Percentiles rank a stretch among this genome's conserved stretches.
Conservation (phyloP, 2,113 vertebrate species). For the Paradoxurus hermaphroditus region DNA sequence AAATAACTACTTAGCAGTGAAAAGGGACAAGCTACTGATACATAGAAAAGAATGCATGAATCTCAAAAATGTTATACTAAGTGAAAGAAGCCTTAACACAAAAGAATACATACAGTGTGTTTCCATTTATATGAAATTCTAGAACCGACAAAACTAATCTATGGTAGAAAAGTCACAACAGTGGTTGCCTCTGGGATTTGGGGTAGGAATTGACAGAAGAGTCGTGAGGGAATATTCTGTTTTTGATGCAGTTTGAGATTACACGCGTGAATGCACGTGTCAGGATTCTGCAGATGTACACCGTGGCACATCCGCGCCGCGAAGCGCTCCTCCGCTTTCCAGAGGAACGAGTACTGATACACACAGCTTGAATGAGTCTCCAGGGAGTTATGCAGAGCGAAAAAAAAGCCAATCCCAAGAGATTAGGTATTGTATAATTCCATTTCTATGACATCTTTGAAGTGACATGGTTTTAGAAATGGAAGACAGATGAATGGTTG, state of each 20-base stretch:
- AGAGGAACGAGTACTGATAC: not conserved
- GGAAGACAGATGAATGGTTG: not conserved
- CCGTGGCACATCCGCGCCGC: too few relatives aligned
- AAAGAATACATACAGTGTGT: not conserved
- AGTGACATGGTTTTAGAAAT: not conserved
- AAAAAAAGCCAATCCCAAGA: not conserved
- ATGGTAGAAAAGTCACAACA: not conserved
- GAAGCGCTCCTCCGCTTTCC: not conserved
- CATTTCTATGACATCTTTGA: not conserved
- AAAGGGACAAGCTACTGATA: not conserved
- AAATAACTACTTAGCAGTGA: not conserved
- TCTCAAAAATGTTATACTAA: not conserved
- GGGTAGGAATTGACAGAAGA: not conserved
- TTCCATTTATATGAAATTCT: not conserved
- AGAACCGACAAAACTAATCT: not conserved
- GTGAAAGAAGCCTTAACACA: not conserved
- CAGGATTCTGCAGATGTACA: not conserved
- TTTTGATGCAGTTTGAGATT: not conserved
- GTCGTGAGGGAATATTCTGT: not conserved
- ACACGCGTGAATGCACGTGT: not conserved
- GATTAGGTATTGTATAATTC: not conserved
- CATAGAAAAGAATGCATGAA: not conserved
- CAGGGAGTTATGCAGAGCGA: not conserved
- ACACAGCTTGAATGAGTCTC: not conserved
- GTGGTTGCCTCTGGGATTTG: not conserved